phyloP scores from a whole-genome alignment of 2,113 vertebrate species.

The Cisticola juncidis region DNA sequence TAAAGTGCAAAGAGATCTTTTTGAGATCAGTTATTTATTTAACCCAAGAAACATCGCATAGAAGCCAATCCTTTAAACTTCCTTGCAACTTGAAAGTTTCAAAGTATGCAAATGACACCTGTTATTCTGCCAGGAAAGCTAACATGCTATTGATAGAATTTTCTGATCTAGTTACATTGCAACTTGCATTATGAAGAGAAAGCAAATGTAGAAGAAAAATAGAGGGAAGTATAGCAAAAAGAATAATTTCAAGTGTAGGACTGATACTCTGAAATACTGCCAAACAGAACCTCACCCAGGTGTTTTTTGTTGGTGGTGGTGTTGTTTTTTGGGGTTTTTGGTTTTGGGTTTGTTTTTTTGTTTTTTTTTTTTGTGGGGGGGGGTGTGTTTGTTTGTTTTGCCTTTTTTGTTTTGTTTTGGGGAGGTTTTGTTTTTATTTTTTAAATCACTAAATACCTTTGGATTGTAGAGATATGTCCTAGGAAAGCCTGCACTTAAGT shows the following conservation, averaged over 20 bases:
- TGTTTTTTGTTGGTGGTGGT: accelerated
- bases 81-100: slow-evolving; percentile 48
- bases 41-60: not conserved
- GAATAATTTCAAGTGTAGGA: not conserved
- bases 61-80: slow-evolving; percentile 20
- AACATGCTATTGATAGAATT: slow-evolving; percentile 45
- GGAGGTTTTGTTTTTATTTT: not conserved
- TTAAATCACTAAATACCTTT: not conserved
- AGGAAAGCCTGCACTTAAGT: not conserved
- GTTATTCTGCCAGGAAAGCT: slow-evolving; percentile 42
- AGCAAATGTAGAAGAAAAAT: slow-evolving; percentile 38
- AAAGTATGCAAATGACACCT: slow-evolving; percentile 57
- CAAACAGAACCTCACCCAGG: not conserved
- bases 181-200: slow-evolving; percentile 56
- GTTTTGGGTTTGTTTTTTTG: no score
- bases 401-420: not conserved
- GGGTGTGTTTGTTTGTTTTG: no score
- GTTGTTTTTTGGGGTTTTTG: not conserved
- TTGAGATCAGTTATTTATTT: not conserved
- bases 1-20: not conserved
- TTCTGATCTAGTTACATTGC: slow-evolving; percentile 30
- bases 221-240: not conserved
- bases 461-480: not conserved
- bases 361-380: accelerated
- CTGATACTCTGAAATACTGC: not conserved